Evolutionary conservation across 2,888 invertebrate species (phyloP).

Genomic region (Eristalinus sepulchralis): DNA sequence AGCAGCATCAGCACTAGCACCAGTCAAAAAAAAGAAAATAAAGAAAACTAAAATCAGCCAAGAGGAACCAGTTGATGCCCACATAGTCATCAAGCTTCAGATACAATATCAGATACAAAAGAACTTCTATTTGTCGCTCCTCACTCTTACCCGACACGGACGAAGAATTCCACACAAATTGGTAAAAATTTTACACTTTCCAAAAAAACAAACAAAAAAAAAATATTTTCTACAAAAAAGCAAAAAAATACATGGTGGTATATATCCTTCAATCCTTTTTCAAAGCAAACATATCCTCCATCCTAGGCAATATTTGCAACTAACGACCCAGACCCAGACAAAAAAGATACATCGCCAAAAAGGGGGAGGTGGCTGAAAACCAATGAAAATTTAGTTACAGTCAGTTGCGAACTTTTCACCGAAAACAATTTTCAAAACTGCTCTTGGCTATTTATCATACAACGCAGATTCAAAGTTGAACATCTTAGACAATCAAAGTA

Average conservation of each 20-base stretch:
- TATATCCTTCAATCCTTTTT: conserved; percentile 29
- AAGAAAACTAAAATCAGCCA: conserved; percentile 25
- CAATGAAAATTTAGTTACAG: neutral
- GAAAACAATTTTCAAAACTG: conserved; percentile 17
- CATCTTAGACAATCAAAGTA: conserved; percentile 49
- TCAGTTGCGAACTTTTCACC: conserved; percentile 37
- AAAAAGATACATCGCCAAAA: conserved; percentile 33
- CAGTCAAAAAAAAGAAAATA: conserved; percentile 2
- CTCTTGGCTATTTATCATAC: conserved; percentile 57
- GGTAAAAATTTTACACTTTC: conserved; percentile 42
- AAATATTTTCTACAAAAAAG: conserved; percentile 20
- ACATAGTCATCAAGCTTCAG: conserved; percentile 15
- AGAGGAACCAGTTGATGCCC: conserved; percentile 20
- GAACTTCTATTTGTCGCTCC: conserved; percentile 37
- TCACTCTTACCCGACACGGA: conserved; percentile 49
- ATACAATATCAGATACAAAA: conserved; percentile 12
- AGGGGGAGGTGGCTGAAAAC: conserved; percentile 8
- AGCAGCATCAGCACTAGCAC: conserved; percentile 41
- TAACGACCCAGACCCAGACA: conserved; percentile 39
- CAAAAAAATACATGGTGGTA: conserved; percentile 59
- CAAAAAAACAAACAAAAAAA: conserved; percentile 24
- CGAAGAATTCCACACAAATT: conserved; percentile 65
- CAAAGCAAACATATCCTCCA: conserved; percentile 17
- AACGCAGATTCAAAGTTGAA: conserved; percentile 30
- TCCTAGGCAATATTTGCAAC: conserved; percentile 2